Base-by-base conservation (phyloP, 2,888 invertebrate species). In the Rosalia funebris region DNA sequence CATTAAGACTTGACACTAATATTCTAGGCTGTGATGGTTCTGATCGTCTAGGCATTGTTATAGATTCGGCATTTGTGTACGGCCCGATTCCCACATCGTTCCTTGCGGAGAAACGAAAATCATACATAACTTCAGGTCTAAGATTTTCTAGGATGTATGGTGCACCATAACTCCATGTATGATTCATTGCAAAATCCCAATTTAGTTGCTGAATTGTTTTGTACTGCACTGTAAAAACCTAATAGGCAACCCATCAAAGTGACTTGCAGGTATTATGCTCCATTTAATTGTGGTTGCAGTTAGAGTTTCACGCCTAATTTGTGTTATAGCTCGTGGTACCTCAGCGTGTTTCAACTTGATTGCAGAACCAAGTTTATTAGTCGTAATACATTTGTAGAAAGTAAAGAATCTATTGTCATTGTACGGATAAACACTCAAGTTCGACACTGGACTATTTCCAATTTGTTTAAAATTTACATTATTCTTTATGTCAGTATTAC, bases 221-320 rank as follows among this genome's bases (percentile, higher is more conserved):
- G 79, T 91, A 95, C 77, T 93, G 90, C 0, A 89, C 90, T 10
- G 87, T 87, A 74, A 88, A 0, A 91, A 88, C 57, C 87, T 84
- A 37, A 93, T 85, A 1, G 93, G 92, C 53, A 94, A 83, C 9
- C 93, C 94, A 57, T 89, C 87, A 65, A 90, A 88, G 69, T 89
- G 87, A 1, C 87, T 82, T 0, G 95, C 95, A 0, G 91, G 91
- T 1, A 88, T 83, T 48, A 96, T 89, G 44, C 86, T 86, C 79
- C 95, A 95, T 50, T 89, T 89, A 41, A 95, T 89, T 5, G 93
- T 92, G 2, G 95, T 95, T 0, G 95, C 95, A 0, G 93, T 93
- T 20, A 91, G 83, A 58, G 87, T 87, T 58, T 86, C 86, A 71
- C 91, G 86, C 69, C 84, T 87, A 0, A 87, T 90, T 80, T 91